Evolutionary conservation across 2,113 vertebrate genomes (phyloP).

Genomic region (Echinops telfairi): DNA sequence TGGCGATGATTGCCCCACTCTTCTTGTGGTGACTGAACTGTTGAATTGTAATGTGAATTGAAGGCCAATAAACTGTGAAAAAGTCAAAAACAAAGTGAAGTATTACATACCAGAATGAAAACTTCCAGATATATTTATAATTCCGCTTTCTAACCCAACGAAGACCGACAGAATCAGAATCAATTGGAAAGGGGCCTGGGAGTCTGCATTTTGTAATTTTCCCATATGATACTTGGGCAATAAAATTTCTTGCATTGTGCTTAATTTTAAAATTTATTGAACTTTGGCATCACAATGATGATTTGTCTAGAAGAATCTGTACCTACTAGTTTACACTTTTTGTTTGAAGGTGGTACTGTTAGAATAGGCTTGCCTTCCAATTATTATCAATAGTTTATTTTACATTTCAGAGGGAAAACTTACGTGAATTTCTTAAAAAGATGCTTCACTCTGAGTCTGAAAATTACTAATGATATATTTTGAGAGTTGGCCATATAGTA

Average conservation of each 20-base stretch:
- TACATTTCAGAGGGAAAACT: conserved; percentile 25
- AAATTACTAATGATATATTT: neutral
- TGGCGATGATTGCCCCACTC: no score
- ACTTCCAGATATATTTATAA: no score
- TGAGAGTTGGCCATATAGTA: neutral
- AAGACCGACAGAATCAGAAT: neutral
- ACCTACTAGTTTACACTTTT: neutral
- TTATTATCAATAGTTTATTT: neutral
- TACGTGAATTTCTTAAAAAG: conserved; percentile 5
- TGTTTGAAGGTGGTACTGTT: neutral
- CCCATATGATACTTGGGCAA: neutral
- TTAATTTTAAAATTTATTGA: neutral
- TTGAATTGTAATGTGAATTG: no score
- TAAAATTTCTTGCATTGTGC: no score
- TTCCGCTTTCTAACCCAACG: neutral
- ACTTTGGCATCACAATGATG: neutral
- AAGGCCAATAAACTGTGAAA: no score
- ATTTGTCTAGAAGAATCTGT: neutral
- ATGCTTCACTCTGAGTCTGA: neutral
- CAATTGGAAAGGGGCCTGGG: neutral
- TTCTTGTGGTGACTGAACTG: no score
- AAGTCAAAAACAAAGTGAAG: no score
- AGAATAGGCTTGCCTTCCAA: neutral
- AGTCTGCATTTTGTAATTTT: neutral
- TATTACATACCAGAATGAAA: no score